Base-by-base conservation (phyloP, 2,113 vertebrate genomes). In the Chrysemys picta region DNA sequence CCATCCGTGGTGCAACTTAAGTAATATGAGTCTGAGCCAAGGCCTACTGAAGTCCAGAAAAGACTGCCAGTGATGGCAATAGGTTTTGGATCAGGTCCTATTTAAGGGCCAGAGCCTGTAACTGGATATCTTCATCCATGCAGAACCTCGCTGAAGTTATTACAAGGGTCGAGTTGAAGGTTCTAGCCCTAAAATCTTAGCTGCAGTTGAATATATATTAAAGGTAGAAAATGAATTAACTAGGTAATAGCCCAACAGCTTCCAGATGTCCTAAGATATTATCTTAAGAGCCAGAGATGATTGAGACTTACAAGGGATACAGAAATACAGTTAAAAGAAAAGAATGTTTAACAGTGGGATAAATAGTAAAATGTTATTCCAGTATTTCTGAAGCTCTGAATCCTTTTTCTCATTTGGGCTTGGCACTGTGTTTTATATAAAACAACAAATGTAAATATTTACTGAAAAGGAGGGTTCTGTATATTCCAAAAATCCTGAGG, bases 391-490 rank as follows among this genome's bases (percentile, higher is more conserved):
- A 81, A 91, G 21, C 27, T 94, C 90, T 95, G 52, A 83, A 93
- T 52, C 5, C 31, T 89, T 91, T 90, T 94, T 54, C 80, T 94
- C 76, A 57, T 92, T 89, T 82, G 50, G 24, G 87, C 69, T 85
- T 93, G 84, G 79, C 81, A 87, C 49, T 57, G 6, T 9, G 22
- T 16, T 89, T 90, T 57, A 42, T 72, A 82, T 85, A 54, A 91
- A 88, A 54, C 35, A 82, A 82, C 5, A 91, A 95, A 93, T 82
- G 82, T 90, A 95, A 96, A 92, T 92, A 91, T 93, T 95, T 95
- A 91, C 69, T 93, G 27, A n/a, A 78, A 83, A 91, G 22, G 27
- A 79, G 85, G 38, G 9, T 38, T 93, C 86, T 96, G 35, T 92
- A 87, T 89, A 93, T 56, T 80, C 47, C 45, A 87, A 84, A 93